Base-by-base conservation (phyloP, 2,797 vertebrate species). In the Dipus sagitta region DNA sequence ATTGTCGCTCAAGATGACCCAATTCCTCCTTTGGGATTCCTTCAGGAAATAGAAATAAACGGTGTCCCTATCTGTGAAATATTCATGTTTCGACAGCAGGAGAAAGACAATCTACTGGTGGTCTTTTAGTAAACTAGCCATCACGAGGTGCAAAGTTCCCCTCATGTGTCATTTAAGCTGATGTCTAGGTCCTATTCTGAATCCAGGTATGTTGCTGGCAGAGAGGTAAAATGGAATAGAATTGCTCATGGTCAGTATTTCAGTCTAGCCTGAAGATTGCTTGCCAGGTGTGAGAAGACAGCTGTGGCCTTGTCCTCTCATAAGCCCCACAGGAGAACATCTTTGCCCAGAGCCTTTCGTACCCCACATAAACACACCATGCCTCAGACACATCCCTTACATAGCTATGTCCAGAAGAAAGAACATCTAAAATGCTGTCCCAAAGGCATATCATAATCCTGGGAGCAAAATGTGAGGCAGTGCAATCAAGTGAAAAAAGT, bases 401-500 rank as follows among this genome's bases (percentile, higher is more conserved):
- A 11, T 38, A 83, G 74, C 82, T 74, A 20, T 18, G 28, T 65
- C 24, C 10, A 13, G 58, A 93, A 75, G 86, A 68, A 88, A 92
- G 18, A 83, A 83, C 15, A 15, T 80, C 84, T 90, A 80, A 96
- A 86, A 80, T 84, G 6, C 21, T 80, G 4, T 83, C 28, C n/a
- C 68, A 38, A 70, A 71, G 34, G 64, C 72, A 26, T 62, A 52
- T 72, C 32, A n/a, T 28, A 81, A 64, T 92, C 95, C 54, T 32
- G 72, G 28, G 91, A 86, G 54, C 76, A 91, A 93, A 95, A 80
- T 78, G 10, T 78, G 83, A 52, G 54, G 52, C 3, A 32, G 71
- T 84, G 30, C n/a, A 67, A 26, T 70, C 77, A 88, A 70, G 20
- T 82, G 76, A 72, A 79, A 52, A 60, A 93, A 91, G 23, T 85